These are phyloP conservation scores for Andricus grossulariae DNA, from an alignment of 1,140 invertebrate species.

Conservation along the genomic window DNA sequence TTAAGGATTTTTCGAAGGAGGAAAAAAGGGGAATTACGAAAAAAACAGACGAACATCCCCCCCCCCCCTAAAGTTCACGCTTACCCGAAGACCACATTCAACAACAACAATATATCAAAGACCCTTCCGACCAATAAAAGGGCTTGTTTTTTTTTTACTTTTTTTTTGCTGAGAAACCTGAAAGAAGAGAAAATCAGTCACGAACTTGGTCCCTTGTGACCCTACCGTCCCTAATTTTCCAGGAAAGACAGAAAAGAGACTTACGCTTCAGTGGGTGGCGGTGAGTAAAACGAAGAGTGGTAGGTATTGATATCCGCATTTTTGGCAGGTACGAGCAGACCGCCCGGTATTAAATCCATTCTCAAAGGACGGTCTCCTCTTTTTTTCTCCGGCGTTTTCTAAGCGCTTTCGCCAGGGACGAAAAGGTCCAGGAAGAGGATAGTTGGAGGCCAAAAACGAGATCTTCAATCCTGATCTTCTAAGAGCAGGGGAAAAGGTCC, in stretches of 20 bases:
- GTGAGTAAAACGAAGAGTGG: constrained; percentile 73
- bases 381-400: neutral
- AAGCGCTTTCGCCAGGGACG: neutral
- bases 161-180: no score
- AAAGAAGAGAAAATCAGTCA: no score
- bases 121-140: no score
- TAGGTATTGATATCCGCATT: constrained; percentile 65
- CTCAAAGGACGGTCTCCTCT: constrained; percentile 38
- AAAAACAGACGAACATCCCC: no score
- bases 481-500: constrained; percentile 4
- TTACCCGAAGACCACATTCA: no score
- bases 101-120: no score
- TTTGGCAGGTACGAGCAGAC: constrained; percentile 63
- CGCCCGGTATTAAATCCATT: constrained; percentile 66
- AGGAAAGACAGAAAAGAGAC: constrained; percentile 48
- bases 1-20: no score
- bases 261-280: constrained; percentile 75
- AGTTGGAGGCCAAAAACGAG: constrained; percentile 5
- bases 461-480: constrained; percentile 2
- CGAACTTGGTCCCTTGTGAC: no score
- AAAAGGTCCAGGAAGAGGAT: constrained; percentile 18
- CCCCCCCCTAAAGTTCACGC: no score
- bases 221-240: neutral
- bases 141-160: no score
- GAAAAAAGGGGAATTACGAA: no score